Evolutionary conservation across 2,113 vertebrate species (phyloP).

Genomic region (Piaya cayana): DNA sequence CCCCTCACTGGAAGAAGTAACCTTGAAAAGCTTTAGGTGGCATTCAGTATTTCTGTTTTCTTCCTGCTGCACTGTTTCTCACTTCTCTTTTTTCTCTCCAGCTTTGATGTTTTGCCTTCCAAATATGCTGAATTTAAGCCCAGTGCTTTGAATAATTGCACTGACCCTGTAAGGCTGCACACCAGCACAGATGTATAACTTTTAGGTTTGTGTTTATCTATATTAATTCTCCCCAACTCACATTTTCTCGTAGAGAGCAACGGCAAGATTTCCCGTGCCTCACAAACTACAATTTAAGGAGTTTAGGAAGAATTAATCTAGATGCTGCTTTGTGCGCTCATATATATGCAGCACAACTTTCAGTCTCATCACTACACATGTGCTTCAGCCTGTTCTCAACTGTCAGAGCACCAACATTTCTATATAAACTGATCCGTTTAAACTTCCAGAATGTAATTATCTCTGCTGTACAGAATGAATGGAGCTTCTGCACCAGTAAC

Average conservation of each 20-base stretch:
- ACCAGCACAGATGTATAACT: constrained; percentile 21
- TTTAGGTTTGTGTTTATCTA: constrained; percentile 25
- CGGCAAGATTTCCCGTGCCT: constrained; percentile 16
- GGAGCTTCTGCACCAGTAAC: not conserved
- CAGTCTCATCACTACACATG: not conserved
- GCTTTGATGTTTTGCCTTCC: not conserved
- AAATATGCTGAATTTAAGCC: not conserved
- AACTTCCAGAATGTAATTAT: not conserved
- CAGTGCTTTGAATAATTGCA: not conserved
- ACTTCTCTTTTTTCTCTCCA: not conserved
- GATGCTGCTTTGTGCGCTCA: not conserved
- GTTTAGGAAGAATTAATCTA: not conserved
- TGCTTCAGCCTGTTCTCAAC: not conserved
- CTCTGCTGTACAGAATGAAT: not conserved
- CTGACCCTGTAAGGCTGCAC: constrained; percentile 13
- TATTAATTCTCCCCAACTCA: constrained; percentile 43
- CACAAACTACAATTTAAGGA: not conserved
- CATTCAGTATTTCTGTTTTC: constrained; percentile 27
- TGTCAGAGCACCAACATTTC: not conserved
- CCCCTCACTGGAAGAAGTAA: constrained; percentile 50
- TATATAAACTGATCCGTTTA: not conserved
- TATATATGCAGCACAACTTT: not conserved
- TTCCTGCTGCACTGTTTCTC: not conserved
- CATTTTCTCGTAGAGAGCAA: constrained; percentile 6
- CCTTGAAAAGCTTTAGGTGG: not conserved